Evolutionary conservation across 1,140 invertebrate species (phyloP).

Genomic region (Phocides pigmalion): DNA sequence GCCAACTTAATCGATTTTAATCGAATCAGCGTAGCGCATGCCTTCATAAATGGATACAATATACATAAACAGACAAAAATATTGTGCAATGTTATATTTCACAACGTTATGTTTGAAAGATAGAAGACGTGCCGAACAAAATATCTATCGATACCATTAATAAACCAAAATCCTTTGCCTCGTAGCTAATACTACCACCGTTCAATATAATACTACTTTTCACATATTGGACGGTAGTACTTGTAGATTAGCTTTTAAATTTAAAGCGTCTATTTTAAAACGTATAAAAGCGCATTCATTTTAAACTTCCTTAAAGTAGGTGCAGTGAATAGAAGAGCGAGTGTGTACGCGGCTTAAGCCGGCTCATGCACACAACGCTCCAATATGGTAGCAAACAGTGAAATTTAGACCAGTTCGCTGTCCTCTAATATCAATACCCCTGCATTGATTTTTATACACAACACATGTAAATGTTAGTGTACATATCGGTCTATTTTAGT

Average conservation of each 20-base stretch:
- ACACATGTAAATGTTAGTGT: neutral
- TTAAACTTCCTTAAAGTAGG: constrained; percentile 28
- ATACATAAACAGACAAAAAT: too few species aligned
- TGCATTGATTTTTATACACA: constrained; percentile 53
- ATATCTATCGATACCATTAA: neutral
- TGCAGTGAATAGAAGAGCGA: constrained; percentile 28
- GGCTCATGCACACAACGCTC: constrained; percentile 57
- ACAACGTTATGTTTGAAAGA: too few species aligned
- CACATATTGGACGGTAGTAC: constrained; percentile 5
- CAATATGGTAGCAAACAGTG: constrained; percentile 65
- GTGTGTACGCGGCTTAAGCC: constrained; percentile 49
- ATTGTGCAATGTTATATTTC: too few species aligned
- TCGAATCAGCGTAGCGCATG: too few species aligned
- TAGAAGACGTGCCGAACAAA: too few species aligned
- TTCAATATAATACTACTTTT: constrained; percentile 7
- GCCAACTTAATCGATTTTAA: too few species aligned
- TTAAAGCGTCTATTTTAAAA: constrained; percentile 23
- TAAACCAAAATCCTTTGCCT: neutral
- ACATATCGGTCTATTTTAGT: neutral
- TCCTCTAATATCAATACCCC: constrained; percentile 54
- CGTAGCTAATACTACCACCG: neutral
- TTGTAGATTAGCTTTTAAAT: constrained; percentile 27
- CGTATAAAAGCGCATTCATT: constrained; percentile 27
- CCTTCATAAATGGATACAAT: too few species aligned
- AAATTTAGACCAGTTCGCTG: constrained; percentile 64